These are phyloP conservation scores for Gonatopus flavifemur DNA, from an alignment of 1,140 invertebrate species.

Conservation along the genomic window DNA sequence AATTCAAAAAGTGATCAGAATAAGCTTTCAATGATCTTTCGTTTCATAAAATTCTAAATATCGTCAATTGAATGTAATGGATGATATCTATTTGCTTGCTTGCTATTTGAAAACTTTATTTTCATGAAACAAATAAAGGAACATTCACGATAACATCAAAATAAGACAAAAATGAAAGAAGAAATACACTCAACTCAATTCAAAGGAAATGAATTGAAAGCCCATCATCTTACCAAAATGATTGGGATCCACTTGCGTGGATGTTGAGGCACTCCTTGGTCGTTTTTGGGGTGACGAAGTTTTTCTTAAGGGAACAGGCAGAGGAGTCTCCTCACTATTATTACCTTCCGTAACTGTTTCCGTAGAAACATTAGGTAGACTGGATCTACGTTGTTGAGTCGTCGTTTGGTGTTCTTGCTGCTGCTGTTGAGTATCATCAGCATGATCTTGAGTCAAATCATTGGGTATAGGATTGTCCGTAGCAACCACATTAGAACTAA, in stretches of 20 bases:
- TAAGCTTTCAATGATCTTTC: too few relatives aligned
- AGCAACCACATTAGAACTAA: slow-evolving; percentile 50
- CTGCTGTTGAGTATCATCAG: slow-evolving; percentile 52
- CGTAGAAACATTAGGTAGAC: slow-evolving; percentile 64
- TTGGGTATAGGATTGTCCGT: slow-evolving; percentile 40
- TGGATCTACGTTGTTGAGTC: slow-evolving; percentile 64
- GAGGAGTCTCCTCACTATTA: slow-evolving; percentile 49
- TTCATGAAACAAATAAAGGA: background rate
- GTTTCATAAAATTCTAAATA: too few relatives aligned
- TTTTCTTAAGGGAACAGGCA: slow-evolving; percentile 41
- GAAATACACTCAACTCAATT: too few relatives aligned
- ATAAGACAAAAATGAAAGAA: slow-evolving; percentile 2
- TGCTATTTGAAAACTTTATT: background rate
- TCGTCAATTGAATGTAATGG: background rate
- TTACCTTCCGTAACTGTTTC: slow-evolving; percentile 54
- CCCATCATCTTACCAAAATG: slow-evolving; percentile 81
- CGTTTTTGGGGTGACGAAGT: slow-evolving; percentile 63
- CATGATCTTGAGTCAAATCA: slow-evolving; percentile 42
- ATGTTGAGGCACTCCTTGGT: slow-evolving; percentile 74
- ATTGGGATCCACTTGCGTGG: slow-evolving; percentile 78
- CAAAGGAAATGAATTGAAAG: slow-evolving; percentile 8
- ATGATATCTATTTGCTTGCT: background rate
- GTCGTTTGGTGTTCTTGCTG: too few relatives aligned
- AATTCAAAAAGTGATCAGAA: too few relatives aligned
- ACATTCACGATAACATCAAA: background rate